phyloP scores from a whole-genome alignment of 1,140 invertebrate genomes.

The Asobara japonica region DNA sequence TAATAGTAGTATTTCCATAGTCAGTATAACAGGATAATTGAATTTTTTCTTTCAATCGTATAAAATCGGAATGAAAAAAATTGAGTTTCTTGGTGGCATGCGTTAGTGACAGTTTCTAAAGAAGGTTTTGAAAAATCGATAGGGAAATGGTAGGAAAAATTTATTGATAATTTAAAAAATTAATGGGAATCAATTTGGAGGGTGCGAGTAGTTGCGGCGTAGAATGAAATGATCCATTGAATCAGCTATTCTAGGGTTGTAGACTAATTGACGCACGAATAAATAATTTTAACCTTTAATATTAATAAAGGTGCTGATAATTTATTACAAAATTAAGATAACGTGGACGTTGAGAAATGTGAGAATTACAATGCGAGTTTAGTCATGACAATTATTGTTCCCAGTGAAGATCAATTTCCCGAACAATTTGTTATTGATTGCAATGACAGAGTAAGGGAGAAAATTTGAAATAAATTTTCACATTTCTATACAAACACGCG shows the following conservation, averaged over 20 bases:
- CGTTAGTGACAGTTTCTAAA: too few species aligned
- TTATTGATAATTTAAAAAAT: constrained; percentile 33
- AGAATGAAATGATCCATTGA: constrained; percentile 48
- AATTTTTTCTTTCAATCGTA: too few species aligned
- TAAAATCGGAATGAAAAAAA: constrained; percentile 16
- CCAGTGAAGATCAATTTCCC: too few species aligned
- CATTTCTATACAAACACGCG: constrained; percentile 42
- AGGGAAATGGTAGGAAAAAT: too few species aligned
- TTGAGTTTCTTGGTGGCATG: constrained; percentile 55
- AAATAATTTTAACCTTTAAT: constrained; percentile 31
- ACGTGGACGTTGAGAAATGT: background rate
- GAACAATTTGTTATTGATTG: background rate
- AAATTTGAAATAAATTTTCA: constrained; percentile 35
- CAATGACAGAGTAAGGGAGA: background rate
- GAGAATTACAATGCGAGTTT: background rate
- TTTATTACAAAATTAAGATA: background rate
- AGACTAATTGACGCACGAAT: constrained; percentile 43
- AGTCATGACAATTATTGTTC: too few species aligned
- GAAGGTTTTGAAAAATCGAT: too few species aligned
- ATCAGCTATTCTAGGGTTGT: constrained; percentile 27
- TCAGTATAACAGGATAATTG: background rate
- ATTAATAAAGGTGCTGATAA: background rate
- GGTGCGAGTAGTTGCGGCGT: constrained; percentile 42
- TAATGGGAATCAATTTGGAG: constrained; percentile 14
- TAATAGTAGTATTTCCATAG: background rate